A percentile compares a stretch with the other conserved stretches of the same genome.
phyloP scores from a whole-genome alignment of 1,140 invertebrate genomes.

The Drosophila sucinea region DNA sequence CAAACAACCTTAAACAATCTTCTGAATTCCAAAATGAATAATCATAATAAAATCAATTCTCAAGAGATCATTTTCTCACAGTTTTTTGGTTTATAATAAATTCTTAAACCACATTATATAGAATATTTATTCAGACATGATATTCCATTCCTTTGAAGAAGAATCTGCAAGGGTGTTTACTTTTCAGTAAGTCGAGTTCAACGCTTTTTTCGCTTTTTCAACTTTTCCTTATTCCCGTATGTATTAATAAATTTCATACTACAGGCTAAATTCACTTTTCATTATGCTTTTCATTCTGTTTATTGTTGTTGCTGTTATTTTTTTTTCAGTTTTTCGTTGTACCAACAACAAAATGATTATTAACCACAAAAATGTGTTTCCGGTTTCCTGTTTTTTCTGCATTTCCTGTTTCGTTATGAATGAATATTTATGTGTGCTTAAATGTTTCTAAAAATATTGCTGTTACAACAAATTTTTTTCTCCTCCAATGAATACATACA shows the following conservation, averaged over 20 bases:
- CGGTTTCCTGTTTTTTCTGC: not conserved
- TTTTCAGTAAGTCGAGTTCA: too few species aligned
- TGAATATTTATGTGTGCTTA: conserved; percentile 20
- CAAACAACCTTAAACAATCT: too few species aligned
- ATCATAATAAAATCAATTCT: too few species aligned
- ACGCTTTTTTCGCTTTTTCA: not conserved
- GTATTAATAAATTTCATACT: conserved; percentile 8
- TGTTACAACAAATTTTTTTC: conserved; percentile 29
- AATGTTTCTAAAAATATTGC: conserved; percentile 11
- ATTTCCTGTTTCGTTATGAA: conserved; percentile 4
- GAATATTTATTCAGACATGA: too few species aligned
- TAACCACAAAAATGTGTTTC: conserved; percentile 21
- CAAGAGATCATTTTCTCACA: too few species aligned
- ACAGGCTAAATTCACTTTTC: conserved; percentile 18
- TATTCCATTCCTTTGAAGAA: not conserved
- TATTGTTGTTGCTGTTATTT: not conserved
- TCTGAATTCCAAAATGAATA: too few species aligned
- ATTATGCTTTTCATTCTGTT: conserved; percentile 10
- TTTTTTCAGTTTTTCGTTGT: not conserved
- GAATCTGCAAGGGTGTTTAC: not conserved
- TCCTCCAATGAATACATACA: not conserved
- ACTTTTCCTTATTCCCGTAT: conserved; percentile 1
- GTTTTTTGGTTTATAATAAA: too few species aligned
- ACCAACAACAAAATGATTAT: conserved; percentile 16
- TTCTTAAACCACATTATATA: too few species aligned